Conservation (phyloP, 2,797 vertebrate genomes). For the Sphenopsis melanotis region DNA sequence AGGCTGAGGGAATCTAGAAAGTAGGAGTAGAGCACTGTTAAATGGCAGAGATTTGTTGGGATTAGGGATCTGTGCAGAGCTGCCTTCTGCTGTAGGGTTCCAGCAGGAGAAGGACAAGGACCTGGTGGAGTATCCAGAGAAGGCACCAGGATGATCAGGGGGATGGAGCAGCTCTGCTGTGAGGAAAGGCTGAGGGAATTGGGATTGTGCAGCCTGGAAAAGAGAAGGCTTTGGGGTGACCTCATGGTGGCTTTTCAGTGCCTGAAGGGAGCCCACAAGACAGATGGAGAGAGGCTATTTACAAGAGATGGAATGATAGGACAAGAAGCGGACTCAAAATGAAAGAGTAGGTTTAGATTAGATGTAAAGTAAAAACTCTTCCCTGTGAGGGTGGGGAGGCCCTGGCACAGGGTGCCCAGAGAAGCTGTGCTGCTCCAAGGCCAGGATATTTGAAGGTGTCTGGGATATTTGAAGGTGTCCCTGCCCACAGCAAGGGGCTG, state of each 20-base stretch:
- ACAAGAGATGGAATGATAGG: not conserved
- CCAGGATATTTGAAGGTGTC: not conserved
- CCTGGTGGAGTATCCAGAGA: accelerated
- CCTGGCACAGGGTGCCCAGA: not conserved
- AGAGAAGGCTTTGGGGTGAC: not conserved
- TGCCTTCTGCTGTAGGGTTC: not conserved
- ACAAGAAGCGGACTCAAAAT: not conserved
- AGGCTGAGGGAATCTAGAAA: not conserved
- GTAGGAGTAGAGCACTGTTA: not conserved
- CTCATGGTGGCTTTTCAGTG: not conserved
- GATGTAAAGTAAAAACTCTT: not conserved
- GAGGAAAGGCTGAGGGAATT: not conserved
- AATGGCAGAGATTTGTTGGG: not conserved
- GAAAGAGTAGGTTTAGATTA: not conserved
- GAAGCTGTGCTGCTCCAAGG: not conserved
- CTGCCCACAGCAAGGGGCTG: not conserved
- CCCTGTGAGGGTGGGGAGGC: not conserved
- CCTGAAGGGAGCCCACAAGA: not conserved
- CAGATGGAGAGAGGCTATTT: not conserved
- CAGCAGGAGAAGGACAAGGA: not conserved
- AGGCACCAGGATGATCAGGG: not conserved
- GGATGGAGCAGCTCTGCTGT: not conserved
- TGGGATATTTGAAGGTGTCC: not conserved
- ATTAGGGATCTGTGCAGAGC: not conserved
- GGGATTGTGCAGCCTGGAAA: not conserved